phyloP scores from a whole-genome alignment of 2,797 vertebrate species.

The Muraenolepis orangiensis region DNA sequence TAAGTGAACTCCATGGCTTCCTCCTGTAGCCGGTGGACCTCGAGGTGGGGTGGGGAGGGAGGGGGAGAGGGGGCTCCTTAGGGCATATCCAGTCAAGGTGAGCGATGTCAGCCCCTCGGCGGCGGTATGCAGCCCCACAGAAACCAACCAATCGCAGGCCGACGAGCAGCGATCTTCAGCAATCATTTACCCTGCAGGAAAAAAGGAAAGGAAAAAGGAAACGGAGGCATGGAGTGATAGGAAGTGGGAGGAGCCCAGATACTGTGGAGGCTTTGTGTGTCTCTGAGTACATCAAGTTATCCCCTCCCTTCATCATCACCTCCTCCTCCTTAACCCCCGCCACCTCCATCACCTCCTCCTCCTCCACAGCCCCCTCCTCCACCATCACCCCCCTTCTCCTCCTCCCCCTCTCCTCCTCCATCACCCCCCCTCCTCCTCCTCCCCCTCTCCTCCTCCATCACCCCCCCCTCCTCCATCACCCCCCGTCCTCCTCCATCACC shows the following conservation, averaged over 20 bases:
- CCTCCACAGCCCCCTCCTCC: no score
- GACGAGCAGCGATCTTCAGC: neutral
- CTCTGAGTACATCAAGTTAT: slow-evolving; percentile 20
- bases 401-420: no score
- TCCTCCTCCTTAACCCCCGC: no score
- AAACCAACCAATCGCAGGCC: neutral
- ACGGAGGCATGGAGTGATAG: slow-evolving; percentile 16
- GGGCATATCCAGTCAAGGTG: slow-evolving; percentile 11
- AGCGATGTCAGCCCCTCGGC: slow-evolving; percentile 6
- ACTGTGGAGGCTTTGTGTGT: slow-evolving; percentile 29
- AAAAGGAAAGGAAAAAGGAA: no score
- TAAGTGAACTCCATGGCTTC: neutral
- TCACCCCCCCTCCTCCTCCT: no score
- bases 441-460: no score
- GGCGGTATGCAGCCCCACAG: neutral
- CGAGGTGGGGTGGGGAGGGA: neutral
- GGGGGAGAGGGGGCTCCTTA: neutral
- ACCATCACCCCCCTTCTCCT: no score
- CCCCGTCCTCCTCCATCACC: no score
- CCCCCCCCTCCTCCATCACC: no score
- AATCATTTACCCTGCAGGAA: slow-evolving; percentile 1
- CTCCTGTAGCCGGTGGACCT: neutral
- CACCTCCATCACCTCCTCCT: no score
- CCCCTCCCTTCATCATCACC: neutral
- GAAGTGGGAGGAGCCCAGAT: slow-evolving; percentile 11